Conservation (phyloP, 2,113 vertebrate species). For the Ctenodactylus gundi region DNA sequence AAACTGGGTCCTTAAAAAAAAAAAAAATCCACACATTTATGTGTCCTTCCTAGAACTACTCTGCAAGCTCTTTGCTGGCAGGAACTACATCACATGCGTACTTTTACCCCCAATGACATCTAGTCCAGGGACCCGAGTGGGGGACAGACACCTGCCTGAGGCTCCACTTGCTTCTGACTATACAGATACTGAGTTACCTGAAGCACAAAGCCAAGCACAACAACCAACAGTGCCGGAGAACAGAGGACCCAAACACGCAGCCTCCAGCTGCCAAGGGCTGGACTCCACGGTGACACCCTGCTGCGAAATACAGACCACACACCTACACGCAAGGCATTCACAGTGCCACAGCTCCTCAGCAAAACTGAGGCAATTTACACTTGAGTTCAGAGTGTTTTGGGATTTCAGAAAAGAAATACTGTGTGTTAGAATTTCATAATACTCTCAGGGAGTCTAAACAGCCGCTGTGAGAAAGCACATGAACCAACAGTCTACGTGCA, state of each 20-base stretch:
- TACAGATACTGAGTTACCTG: background rate
- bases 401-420: background rate
- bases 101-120: background rate
- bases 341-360: background rate
- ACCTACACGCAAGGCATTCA: background rate
- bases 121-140: background rate
- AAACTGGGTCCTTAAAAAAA: no score
- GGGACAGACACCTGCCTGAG: background rate
- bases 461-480: background rate
- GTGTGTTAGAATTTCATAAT: accelerated
- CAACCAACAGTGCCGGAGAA: background rate
- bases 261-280: no score
- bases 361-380: background rate
- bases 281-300: no score
- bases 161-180: background rate
- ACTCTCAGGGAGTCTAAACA: background rate
- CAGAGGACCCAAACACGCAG: background rate
- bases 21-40: background rate
- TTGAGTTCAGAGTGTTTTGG: background rate
- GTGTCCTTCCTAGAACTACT: background rate
- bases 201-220: background rate
- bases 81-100: background rate
- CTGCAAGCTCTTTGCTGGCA: background rate
- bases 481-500: no score
- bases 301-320: no score